Base-by-base conservation (phyloP, 2,888 invertebrate genomes). In the Laspeyria flexula region DNA sequence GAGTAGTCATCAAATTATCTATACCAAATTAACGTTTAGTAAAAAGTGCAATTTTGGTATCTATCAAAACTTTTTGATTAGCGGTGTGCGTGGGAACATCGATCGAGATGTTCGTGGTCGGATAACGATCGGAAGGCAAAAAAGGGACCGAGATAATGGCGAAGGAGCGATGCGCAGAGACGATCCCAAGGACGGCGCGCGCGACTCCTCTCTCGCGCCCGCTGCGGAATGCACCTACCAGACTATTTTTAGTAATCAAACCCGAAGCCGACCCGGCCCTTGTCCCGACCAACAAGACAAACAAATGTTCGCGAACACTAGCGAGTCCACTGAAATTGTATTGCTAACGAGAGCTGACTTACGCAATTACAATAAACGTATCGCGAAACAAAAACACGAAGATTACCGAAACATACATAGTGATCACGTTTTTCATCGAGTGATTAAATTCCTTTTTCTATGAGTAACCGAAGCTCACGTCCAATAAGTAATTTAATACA, bases 241-340 rank as follows among this genome's bases (percentile, higher is more conserved):
- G 73, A 85, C 89, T 90, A 90, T 91, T 90, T 91, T 90, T 90
- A 90, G 87, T 84, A 77, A 85, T 85, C 85, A 79, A 84, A 85
- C 86, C 77, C 79, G 81, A 81, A 75, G 77, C 81, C 78, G 81
- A 77, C 83, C 78, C 79, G 76, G 66, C 66, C 74, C 75, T 62
- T 65, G 57, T 57, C 70, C 69, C 60, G 48, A 52, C 72, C 68
- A 71, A 65, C 73, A 67, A 72, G 67, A 73, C 73, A 76, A 79
- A 80, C 77, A 77, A 81, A 81, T 77, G 73, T 79, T 76, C 65
- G 75, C 76, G 65, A 80, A 74, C 76, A 75, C 75, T 74, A 71
- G 74, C 73, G 73, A 73, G 56, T 62, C 62, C 52, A 54, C 50
- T 63, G 45, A 67, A 74, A 66, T 70, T 68, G 55, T 75, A 75